Base-by-base conservation (phyloP, 2,797 vertebrate genomes). In the Micropoecilia bifurca region DNA sequence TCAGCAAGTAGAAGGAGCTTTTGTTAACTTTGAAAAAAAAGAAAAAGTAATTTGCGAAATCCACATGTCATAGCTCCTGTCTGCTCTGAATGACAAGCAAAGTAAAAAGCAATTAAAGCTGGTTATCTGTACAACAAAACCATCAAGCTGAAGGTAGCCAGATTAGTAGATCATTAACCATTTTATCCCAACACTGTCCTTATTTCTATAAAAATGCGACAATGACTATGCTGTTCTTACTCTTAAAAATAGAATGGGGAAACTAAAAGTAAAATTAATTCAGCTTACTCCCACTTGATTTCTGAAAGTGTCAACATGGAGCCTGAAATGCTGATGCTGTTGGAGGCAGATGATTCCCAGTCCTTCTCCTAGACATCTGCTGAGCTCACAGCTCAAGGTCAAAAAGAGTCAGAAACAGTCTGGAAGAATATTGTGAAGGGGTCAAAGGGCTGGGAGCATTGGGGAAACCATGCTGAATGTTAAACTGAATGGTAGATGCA, bases 21-120 rank as follows among this genome's bases (percentile, higher is more conserved):
- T 80, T 89, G 86, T 89, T 91, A 94, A 94, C 93, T 93, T 93
- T 74, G 88, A 48, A 76, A 75, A 88, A 93, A 93, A 93, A 89
- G 84, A 93, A 93, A 93, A 93, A 89, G 85, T 88, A 50, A 1
- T 77, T 77, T 78, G 79, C 91, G 85, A 88, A 92, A 87, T 78
- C 83, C 48, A 80, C 73, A 80, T 87, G 71, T 90, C 78, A 87
- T 83, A 83, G 80, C 80, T 79, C 36, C 78, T 86, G 81, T 75
- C 74, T 79, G 50, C 76, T 89, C 22, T 75, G 68, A 81, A 79
- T 74, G 73, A 79, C 76, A 76, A 39, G 68, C 74, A 48, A 33
- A 41, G 78, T 78, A 78, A 82, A 78, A 71, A 6, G 55, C 14
- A 80, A 78, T 84, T 85, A 80, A 63, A 83, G 81, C 53, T 69